Percentiles rank a stretch among this genome's conserved stretches.
Conservation (phyloP, 92 coral and sea anemone species). For the Micromussa lordhowensis region DNA sequence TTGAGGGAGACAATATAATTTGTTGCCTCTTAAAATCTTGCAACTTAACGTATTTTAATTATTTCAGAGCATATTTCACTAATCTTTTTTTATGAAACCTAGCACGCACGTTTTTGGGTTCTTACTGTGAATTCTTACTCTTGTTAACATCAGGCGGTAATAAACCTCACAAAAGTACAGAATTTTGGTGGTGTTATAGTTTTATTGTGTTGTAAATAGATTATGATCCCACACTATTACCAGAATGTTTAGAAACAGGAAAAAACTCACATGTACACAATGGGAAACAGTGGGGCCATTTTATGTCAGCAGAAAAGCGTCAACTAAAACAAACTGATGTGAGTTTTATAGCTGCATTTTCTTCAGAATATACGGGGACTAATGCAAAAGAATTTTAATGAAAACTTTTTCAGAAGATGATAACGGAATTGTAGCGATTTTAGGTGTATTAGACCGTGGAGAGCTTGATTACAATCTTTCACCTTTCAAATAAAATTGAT, state of each 20-base stretch:
- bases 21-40: background rate
- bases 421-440: background rate
- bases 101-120: background rate
- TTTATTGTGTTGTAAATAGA: background rate
- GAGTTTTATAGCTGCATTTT: background rate
- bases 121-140: background rate
- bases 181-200: background rate
- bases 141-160: background rate
- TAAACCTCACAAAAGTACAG: background rate
- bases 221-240: background rate
- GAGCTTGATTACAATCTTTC: background rate
- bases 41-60: background rate
- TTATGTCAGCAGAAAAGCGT: background rate
- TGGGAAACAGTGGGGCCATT: background rate
- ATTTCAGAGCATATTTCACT: background rate
- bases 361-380: background rate
- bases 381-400: background rate
- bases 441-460: too few relatives aligned
- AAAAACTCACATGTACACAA: background rate
- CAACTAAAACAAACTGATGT: background rate
- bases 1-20: background rate
- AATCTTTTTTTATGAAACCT: background rate
- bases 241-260: constrained; percentile 5
- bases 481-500: background rate
- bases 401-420: background rate